Percentiles rank a stretch among this genome's conserved stretches.
Conservation (phyloP, 2,797 vertebrate genomes). For the Tympanoctomys barrerae region DNA sequence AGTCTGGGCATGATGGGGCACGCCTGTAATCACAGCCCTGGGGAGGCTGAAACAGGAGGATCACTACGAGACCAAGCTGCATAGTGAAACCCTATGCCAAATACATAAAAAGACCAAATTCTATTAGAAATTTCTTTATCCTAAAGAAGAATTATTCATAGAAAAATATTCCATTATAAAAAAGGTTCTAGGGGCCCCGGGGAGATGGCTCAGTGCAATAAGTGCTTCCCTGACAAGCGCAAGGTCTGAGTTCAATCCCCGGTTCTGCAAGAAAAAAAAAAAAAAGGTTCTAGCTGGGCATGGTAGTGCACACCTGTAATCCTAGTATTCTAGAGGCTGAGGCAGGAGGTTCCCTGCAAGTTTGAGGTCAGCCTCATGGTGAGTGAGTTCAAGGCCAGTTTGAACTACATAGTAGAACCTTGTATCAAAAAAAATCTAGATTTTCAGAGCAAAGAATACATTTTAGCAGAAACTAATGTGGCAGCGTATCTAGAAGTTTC, state of each 20-base stretch:
- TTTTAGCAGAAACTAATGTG: slow-evolving; percentile 10
- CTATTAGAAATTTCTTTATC: not conserved
- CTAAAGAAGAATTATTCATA: not conserved
- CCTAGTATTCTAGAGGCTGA: not conserved
- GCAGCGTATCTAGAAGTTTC: not conserved
- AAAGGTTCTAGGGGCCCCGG: not conserved
- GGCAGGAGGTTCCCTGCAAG: not conserved
- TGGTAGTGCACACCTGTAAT: not conserved
- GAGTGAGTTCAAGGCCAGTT: not conserved
- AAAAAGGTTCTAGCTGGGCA: not conserved
- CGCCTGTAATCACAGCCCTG: too few relatives aligned
- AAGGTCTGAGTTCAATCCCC: too few relatives aligned
- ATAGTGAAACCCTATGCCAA: too few relatives aligned
- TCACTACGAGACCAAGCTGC: too few relatives aligned
- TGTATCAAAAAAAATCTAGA: not conserved
- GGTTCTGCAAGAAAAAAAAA: too few relatives aligned
- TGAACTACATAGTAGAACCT: not conserved
- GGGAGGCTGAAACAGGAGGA: too few relatives aligned
- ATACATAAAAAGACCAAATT: not conserved
- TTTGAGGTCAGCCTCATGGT: not conserved
- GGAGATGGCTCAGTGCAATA: too few relatives aligned
- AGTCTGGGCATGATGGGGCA: too few relatives aligned
- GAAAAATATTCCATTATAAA: not conserved
- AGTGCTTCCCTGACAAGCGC: too few relatives aligned
- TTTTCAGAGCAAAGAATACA: slow-evolving; percentile 29